Base-by-base conservation (phyloP, 2,888 invertebrate species). In the Drepana falcataria region DNA sequence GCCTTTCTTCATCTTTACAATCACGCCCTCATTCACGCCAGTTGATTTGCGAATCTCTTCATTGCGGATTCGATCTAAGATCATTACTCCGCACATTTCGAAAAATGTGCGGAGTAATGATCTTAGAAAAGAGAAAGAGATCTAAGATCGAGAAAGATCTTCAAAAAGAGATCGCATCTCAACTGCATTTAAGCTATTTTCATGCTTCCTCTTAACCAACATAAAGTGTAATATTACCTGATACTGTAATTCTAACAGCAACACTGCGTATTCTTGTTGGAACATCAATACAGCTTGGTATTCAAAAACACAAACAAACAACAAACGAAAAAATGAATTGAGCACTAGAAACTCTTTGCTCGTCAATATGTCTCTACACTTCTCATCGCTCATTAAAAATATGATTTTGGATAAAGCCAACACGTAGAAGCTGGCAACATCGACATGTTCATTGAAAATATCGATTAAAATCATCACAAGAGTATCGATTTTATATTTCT, bases 231-330 rank as follows among this genome's bases (percentile, higher is more conserved):
- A 34, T 37, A 40, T 62, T 59, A 85, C 85, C 78, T 71, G 63
- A 57, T 65, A 58, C 9, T 75, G 56, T 0, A 60, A 35, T 21
- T 75, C 74, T 49, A 78, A 44, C 3, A 81, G 53, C 6, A 64
- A 61, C 2, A 62, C 63, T 33, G 65, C 54, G 55, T 69, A 81
- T n/a, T 68, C 70, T 9, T 63, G 69, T 2, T 78, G 47, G 51
- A 79, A 79, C n/a, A 59, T 59, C 49, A 80, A 63, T 1, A 72
- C 56, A 0, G 67, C 64, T 55, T 74, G 21, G 49, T 41, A 51
- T 53, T 48, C 59, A 55, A 5, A 55, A 47, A 47, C 60, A 59
- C n/a, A 68, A 56, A 2, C 58, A 55, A 2, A 63, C 55, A 0
- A 67, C 3, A n/a, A n/a, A n/a, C n/a, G n/a, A n/a, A n/a, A n/a